Conservation (phyloP, 2,888 invertebrate species). For the Ecliptopera silaceata region DNA sequence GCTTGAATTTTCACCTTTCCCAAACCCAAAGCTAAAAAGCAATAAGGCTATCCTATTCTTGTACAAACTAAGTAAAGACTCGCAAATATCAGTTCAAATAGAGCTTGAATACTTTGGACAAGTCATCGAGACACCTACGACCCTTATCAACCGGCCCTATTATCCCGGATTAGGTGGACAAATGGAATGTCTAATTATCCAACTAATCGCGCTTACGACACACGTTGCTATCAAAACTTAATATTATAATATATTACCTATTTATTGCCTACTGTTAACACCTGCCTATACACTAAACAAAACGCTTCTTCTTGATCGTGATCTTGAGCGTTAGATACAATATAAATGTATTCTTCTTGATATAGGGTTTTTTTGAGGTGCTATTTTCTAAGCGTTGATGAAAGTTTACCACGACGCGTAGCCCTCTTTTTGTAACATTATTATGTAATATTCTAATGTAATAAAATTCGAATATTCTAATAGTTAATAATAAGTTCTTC, state of each 20-base stretch:
- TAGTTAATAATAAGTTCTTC: too few species aligned
- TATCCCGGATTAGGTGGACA: constrained; percentile 74
- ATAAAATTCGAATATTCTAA: too few species aligned
- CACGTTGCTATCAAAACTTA: constrained; percentile 38
- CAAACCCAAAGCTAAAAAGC: not conserved
- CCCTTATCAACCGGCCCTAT: constrained; percentile 75
- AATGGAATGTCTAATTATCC: constrained; percentile 81
- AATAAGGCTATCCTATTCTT: not conserved
- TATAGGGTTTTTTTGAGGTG: too few species aligned
- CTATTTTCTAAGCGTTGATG: too few species aligned
- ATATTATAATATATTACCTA: constrained; percentile 28
- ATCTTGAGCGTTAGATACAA: too few species aligned
- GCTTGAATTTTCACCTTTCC: not conserved
- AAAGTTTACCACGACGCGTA: too few species aligned
- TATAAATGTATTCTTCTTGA: too few species aligned
- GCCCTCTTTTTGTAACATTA: too few species aligned
- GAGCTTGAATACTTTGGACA: constrained; percentile 13
- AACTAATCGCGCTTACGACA: constrained; percentile 60
- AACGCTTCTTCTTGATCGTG: too few species aligned
- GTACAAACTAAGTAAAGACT: not conserved
- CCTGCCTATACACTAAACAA: not conserved
- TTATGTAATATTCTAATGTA: too few species aligned
- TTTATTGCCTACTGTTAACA: not conserved
- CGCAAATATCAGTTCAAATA: constrained; percentile 19
- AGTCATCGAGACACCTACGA: constrained; percentile 47